Conservation (phyloP, 2,113 vertebrate species). For the Tamias sibiricus region DNA sequence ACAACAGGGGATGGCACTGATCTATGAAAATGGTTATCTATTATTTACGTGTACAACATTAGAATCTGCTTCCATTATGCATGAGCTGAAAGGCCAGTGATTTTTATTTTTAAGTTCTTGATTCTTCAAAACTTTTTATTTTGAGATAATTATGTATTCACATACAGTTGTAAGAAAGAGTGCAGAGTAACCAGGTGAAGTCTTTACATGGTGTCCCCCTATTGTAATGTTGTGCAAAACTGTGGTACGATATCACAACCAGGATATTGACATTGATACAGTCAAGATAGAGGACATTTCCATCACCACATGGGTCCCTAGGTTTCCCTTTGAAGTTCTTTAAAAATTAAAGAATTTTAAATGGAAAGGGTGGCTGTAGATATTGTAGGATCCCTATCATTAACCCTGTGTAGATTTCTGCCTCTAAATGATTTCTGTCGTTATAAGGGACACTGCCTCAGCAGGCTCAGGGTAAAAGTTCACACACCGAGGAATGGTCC, state of each 20-base stretch:
- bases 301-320: background rate
- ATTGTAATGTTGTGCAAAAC: background rate
- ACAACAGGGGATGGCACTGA: constrained; percentile 77
- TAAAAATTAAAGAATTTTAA: constrained; percentile 48
- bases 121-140: constrained; percentile 42
- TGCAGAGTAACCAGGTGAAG: background rate
- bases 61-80: constrained; percentile 83
- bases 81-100: constrained; percentile 84
- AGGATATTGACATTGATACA: background rate
- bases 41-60: constrained; percentile 85
- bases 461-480: background rate
- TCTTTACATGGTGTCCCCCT: background rate
- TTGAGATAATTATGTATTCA: background rate
- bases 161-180: background rate
- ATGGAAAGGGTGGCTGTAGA: constrained; percentile 49
- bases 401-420: background rate
- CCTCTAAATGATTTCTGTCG: background rate
- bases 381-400: background rate
- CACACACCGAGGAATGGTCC: background rate
- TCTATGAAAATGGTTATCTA: constrained; percentile 83
- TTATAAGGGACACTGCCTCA: background rate
- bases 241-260: accelerated
- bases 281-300: background rate
- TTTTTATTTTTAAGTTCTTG: constrained; percentile 80
- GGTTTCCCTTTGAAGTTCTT: constrained; percentile 50